Evolutionary conservation across 2,888 invertebrate species (phyloP), one percentile per base, ranked within the genome.

Genomic region (Palloptera scutellata): DNA sequence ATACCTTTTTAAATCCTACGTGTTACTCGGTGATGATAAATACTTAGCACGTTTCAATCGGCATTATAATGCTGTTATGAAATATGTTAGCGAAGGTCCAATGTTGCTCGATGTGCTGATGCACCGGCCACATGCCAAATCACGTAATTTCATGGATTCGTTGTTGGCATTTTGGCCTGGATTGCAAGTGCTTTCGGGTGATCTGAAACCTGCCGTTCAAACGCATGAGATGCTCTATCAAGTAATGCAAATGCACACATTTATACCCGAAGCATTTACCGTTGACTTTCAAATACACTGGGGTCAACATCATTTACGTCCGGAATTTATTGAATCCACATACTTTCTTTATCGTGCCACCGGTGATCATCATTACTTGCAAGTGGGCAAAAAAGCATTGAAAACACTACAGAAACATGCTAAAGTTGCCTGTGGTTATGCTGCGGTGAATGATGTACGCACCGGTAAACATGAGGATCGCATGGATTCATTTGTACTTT

Each of bases 171-270:
- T 99, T 85, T 99, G 98, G 98, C 98, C 98, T 0, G 98, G 98
- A 0, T 86, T 99, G 15, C 97, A 98, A 87, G 95, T 95, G 74
- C 76, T 89, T 4, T 87, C 90, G 77, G 98, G 98, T 0, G 98
- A 99, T 83, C 90, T 99, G 12, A 92, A 95, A 78, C 95, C 97
- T 10, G 98, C 98, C 0, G 96, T 99, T n/a, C 97, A 98, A 87
- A 97, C 97, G 0, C 98, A 98, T 82, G 98, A 98, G 85, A 97
- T 98, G 96, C 88, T 99, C 1, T 97, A 97, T 84, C 98, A 98
- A 86, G 97, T 99, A 13, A 96, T 97, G 91, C 95, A 97, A 86
- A 89, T 96, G 78, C 98, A 99, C 85, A 97, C 96, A 72, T 98
- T 98, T 85, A 92, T 99, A 78, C 98, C 98, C 0, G 98, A 99